A percentile compares a stretch with the other conserved stretches of the same genome.
Conservation (phyloP, 2,797 vertebrate species). For the Cyclopterus lumpus region DNA sequence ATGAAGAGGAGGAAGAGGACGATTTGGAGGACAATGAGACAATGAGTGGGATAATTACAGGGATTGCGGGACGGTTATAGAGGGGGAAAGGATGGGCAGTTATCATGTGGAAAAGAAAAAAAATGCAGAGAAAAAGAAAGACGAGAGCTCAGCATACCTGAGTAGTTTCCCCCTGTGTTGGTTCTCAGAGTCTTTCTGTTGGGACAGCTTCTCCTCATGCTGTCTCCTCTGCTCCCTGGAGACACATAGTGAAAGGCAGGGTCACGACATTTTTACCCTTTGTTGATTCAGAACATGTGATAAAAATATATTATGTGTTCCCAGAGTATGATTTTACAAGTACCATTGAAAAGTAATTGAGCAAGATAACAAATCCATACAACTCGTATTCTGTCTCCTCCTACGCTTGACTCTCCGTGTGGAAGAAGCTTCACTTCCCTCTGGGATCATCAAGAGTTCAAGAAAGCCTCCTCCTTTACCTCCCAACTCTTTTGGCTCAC, state of each 20-base stretch:
- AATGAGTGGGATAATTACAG: slow-evolving; percentile 37
- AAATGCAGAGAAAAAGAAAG: slow-evolving; percentile 9
- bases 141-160: slow-evolving; percentile 56
- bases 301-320: slow-evolving; percentile 35
- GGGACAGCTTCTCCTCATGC: slow-evolving; percentile 59
- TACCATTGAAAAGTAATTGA: slow-evolving; percentile 52
- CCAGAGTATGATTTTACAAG: slow-evolving; percentile 42
- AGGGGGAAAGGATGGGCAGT: slow-evolving; percentile 19
- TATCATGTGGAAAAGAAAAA: neutral
- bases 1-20: slow-evolving; percentile 37
- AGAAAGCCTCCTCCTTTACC: slow-evolving; percentile 40
- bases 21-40: slow-evolving; percentile 36
- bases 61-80: slow-evolving; percentile 36
- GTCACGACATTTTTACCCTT: slow-evolving; percentile 21
- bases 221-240: slow-evolving; percentile 60
- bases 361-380: slow-evolving; percentile 51
- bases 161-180: slow-evolving; percentile 31
- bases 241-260: slow-evolving; percentile 38
- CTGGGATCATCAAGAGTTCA: slow-evolving; percentile 66
- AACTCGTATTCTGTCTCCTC: slow-evolving; percentile 50
- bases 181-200: slow-evolving; percentile 41
- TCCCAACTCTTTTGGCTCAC: neutral
- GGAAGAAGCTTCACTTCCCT: slow-evolving; percentile 52
- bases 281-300: slow-evolving; percentile 12
- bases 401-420: slow-evolving; percentile 46